These are phyloP conservation scores for Catostomus latipinnis DNA, from an alignment of 2,797 vertebrate species.

Conservation along the genomic window DNA sequence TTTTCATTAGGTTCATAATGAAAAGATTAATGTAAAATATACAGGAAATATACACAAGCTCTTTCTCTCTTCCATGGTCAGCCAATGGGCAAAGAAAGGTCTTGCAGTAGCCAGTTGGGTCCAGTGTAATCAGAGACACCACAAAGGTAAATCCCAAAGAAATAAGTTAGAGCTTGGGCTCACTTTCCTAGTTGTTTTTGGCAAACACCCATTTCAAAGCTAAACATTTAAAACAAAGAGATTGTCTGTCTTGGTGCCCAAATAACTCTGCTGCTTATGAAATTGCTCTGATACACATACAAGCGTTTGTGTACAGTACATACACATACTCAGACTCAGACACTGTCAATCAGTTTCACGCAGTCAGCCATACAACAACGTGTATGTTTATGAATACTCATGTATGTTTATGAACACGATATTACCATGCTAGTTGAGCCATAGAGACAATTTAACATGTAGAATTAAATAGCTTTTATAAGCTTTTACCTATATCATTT, in stretches of 20 bases:
- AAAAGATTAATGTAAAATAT: background rate
- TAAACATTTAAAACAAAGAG: slow-evolving; percentile 80
- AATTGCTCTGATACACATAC: slow-evolving; percentile 60
- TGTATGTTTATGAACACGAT: slow-evolving; percentile 37
- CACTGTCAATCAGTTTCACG: slow-evolving; percentile 62
- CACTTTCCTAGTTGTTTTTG: slow-evolving; percentile 78
- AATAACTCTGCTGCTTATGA: slow-evolving; percentile 57
- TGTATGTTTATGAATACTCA: slow-evolving; percentile 54
- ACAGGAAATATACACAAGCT: background rate
- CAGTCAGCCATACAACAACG: slow-evolving; percentile 54
- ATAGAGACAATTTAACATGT: slow-evolving; percentile 67
- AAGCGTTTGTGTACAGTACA: slow-evolving; percentile 60
- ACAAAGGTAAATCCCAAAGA: slow-evolving; percentile 61
- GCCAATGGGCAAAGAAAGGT: slow-evolving; percentile 36
- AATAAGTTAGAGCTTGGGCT: slow-evolving; percentile 68
- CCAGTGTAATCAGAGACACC: slow-evolving; percentile 62
- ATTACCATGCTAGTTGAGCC: slow-evolving; percentile 65
- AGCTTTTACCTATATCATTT: slow-evolving; percentile 66
- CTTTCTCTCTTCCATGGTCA: slow-evolving; percentile 47
- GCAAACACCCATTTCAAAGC: slow-evolving; percentile 66
- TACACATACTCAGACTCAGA: background rate
- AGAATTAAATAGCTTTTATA: slow-evolving; percentile 73
- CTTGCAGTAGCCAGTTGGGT: slow-evolving; percentile 59
- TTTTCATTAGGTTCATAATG: background rate
- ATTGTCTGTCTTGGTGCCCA: slow-evolving; percentile 79